These are phyloP conservation scores for Tachypleus tridentatus DNA, from an alignment of 1,140 invertebrate genomes.

Conservation along the genomic window DNA sequence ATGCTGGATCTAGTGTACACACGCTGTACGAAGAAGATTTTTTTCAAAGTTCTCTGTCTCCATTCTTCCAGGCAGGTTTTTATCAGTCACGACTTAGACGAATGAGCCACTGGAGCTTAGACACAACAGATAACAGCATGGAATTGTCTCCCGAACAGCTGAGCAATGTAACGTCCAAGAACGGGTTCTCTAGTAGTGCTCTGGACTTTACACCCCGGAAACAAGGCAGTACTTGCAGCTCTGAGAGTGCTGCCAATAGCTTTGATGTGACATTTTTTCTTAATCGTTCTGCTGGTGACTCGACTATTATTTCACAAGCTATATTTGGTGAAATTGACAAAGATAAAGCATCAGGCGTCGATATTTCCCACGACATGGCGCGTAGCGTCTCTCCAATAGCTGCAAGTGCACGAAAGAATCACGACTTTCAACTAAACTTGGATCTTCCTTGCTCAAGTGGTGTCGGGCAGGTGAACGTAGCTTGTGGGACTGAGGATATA, in stretches of 20 bases:
- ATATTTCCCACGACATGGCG: slow-evolving; percentile 12
- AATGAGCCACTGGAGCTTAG: slow-evolving; percentile 16
- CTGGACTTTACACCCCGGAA: slow-evolving; percentile 10
- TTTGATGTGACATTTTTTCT: slow-evolving; percentile 29
- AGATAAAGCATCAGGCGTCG: too few species aligned
- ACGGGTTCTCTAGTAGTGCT: slow-evolving; percentile 12
- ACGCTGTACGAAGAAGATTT: slow-evolving; percentile 19
- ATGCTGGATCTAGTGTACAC: slow-evolving; percentile 19
- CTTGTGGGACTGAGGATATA: slow-evolving; percentile 23
- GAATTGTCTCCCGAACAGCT: slow-evolving; percentile 21
- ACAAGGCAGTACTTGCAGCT: slow-evolving; percentile 29
- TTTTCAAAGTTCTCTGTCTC: slow-evolving; percentile 17
- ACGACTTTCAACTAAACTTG: too few species aligned
- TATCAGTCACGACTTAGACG: slow-evolving; percentile 10
- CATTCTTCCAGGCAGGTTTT: slow-evolving; percentile 10
- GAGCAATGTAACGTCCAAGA: slow-evolving; percentile 14
- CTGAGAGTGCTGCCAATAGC: slow-evolving; percentile 31
- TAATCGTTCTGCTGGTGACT: not conserved
- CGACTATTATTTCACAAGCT: too few species aligned
- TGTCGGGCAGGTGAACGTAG: slow-evolving; percentile 4
- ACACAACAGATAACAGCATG: slow-evolving; percentile 19
- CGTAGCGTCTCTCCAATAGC: not conserved
- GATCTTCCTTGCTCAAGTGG: not conserved
- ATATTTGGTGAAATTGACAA: too few species aligned
- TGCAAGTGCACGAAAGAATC: too few species aligned